Evolutionary conservation across 2,888 invertebrate genomes (phyloP).

Genomic region (Amphipyra berbera): DNA sequence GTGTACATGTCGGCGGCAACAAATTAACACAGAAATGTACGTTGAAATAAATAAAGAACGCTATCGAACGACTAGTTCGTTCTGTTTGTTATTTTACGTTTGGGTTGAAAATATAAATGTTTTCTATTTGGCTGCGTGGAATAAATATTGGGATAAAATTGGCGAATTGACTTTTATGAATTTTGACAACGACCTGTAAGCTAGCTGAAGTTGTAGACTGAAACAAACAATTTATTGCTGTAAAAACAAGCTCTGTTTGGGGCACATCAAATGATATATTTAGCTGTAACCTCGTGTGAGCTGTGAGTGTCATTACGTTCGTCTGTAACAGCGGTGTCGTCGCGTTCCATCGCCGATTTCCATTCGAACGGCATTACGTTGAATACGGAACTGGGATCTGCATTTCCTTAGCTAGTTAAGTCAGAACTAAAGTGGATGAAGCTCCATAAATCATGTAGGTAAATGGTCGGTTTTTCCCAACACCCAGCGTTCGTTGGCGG

Average conservation of each 20-base stretch:
- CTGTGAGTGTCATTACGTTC: conserved; percentile 11
- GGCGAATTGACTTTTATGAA: conserved; percentile 5
- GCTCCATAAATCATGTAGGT: conserved; percentile 62
- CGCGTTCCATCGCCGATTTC: conserved; percentile 35
- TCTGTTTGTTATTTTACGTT: conserved; percentile 18
- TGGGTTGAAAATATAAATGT: conserved; percentile 2
- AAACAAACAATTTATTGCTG: neutral
- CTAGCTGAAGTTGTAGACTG: neutral
- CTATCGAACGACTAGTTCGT: conserved; percentile 9
- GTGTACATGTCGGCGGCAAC: conserved; percentile 39
- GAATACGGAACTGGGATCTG: conserved; percentile 49
- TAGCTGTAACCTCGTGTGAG: neutral
- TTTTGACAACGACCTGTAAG: neutral
- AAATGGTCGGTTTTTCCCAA: conserved; percentile 52
- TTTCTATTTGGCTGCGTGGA: neutral
- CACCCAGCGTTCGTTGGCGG: conserved; percentile 45
- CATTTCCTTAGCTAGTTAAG: conserved; percentile 61
- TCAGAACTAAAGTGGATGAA: conserved; percentile 56
- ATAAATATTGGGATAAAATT: conserved; percentile 8
- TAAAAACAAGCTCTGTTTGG: neutral
- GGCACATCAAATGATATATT: neutral
- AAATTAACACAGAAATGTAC: conserved; percentile 41
- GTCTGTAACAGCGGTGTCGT: conserved; percentile 14
- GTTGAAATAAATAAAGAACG: conserved; percentile 31
- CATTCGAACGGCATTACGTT: conserved; percentile 48